These are phyloP conservation scores for Digitonthophagus gazella DNA, from an alignment of 2,888 invertebrate species.

Conservation along the genomic window DNA sequence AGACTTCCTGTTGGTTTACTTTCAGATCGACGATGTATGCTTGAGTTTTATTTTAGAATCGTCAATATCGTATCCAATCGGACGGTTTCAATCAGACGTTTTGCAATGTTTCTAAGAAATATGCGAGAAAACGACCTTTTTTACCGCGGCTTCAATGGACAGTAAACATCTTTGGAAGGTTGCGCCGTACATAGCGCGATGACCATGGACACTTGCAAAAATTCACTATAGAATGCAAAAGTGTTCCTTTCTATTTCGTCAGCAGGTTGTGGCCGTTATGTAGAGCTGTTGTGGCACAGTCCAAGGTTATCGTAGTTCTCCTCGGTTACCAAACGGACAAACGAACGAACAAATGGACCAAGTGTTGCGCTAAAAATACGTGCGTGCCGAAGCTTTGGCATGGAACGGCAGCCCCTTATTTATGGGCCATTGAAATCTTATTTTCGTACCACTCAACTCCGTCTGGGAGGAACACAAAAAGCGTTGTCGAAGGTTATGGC, in stretches of 20 bases:
- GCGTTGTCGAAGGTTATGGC: constrained; percentile 27
- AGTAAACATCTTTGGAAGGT: neutral
- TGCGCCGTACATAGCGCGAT: neutral
- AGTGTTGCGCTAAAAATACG: neutral
- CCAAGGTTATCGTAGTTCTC: neutral
- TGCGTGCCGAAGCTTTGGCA: neutral
- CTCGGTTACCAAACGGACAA: neutral
- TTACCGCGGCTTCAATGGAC: neutral
- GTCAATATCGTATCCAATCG: neutral
- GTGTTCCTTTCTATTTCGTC: neutral
- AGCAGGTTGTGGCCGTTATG: neutral
- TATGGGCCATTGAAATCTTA: constrained; percentile 12
- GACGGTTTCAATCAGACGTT: neutral
- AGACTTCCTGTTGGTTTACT: neutral
- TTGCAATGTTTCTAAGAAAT: neutral
- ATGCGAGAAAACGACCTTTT: neutral
- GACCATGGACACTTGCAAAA: neutral
- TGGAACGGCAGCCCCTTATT: neutral
- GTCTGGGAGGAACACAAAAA: constrained; percentile 25
- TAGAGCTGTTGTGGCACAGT: neutral
- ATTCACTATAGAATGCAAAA: neutral
- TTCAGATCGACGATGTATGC: neutral
- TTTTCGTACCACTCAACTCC: constrained; percentile 3
- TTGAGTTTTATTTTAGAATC: neutral
- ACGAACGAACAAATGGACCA: neutral